These are phyloP conservation scores for Odontophorus gujanensis DNA, from an alignment of 2,113 vertebrate species.

Conservation along the genomic window DNA sequence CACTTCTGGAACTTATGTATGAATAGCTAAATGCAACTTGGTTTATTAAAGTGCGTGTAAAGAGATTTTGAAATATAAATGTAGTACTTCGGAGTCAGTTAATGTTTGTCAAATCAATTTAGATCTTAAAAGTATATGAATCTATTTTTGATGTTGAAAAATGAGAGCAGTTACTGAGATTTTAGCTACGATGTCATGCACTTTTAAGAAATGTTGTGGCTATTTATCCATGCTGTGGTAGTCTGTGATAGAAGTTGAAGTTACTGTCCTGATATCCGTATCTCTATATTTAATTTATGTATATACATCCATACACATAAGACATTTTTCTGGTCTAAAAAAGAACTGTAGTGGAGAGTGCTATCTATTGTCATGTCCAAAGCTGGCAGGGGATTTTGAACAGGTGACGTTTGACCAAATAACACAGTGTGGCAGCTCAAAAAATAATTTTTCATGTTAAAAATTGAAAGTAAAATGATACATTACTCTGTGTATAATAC, in stretches of 20 bases:
- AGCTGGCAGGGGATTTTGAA: neutral
- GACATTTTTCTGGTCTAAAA: neutral
- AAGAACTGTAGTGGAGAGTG: neutral
- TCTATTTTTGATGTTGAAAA: constrained; percentile 22
- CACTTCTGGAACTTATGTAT: constrained; percentile 10
- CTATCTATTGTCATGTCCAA: neutral
- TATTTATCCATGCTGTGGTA: neutral
- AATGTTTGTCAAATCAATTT: constrained; percentile 17
- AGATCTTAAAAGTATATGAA: constrained; percentile 11
- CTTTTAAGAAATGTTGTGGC: neutral
- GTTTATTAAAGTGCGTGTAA: neutral
- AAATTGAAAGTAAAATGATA: neutral
- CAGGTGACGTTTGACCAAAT: neutral
- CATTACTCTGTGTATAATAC: neutral
- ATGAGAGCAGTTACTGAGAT: neutral
- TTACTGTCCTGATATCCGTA: neutral
- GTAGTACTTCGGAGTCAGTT: constrained; percentile 5
- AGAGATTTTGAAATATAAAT: constrained; percentile 47
- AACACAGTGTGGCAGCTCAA: neutral
- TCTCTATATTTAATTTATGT: neutral
- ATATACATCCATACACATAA: neutral
- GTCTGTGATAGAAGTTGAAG: neutral
- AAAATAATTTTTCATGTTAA: neutral
- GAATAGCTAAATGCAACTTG: neutral
- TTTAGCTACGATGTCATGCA: neutral